A percentile compares a stretch with the other conserved stretches of the same genome.
phyloP scores from a whole-genome alignment of 2,888 invertebrate species.

The Eilema sororculum region DNA sequence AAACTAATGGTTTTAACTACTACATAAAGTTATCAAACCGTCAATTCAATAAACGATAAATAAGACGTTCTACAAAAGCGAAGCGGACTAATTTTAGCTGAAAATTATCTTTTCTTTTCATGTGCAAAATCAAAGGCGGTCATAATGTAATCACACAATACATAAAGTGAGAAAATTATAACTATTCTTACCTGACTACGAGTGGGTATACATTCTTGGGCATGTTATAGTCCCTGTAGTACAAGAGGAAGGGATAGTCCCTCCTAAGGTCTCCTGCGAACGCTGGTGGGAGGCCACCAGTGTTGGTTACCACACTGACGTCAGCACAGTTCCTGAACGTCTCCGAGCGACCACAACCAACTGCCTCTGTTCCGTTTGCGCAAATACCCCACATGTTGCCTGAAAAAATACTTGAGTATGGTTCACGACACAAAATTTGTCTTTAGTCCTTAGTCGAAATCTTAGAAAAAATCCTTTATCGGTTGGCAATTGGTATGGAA shows the following conservation, averaged over 20 bases:
- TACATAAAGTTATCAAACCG: background rate
- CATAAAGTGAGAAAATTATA: slow-evolving; percentile 23
- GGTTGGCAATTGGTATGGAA: no score
- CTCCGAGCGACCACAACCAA: slow-evolving; percentile 96
- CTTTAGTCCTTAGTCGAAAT: no score
- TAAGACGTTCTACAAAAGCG: background rate
- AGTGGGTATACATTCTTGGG: slow-evolving; percentile 90
- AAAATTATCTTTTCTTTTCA: background rate
- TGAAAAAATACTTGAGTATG: slow-evolving; percentile 54
- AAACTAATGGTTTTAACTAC: background rate
- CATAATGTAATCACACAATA: background rate
- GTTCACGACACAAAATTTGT: background rate
- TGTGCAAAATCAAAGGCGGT: background rate
- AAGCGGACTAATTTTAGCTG: background rate
- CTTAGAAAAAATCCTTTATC: no score
- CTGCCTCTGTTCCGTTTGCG: slow-evolving; percentile 93
- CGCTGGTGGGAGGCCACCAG: slow-evolving; percentile 91
- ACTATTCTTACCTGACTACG: slow-evolving; percentile 88
- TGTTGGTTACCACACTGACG: slow-evolving; percentile 93
- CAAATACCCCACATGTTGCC: slow-evolving; percentile 97
- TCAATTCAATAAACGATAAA: background rate
- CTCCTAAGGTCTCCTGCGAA: slow-evolving; percentile 88
- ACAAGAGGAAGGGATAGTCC: slow-evolving; percentile 91
- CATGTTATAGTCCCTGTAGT: slow-evolving; percentile 91
- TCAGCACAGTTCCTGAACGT: slow-evolving; percentile 97